phyloP scores from a whole-genome alignment of 1,140 invertebrate genomes.

The Drosophila nigromelanica region DNA sequence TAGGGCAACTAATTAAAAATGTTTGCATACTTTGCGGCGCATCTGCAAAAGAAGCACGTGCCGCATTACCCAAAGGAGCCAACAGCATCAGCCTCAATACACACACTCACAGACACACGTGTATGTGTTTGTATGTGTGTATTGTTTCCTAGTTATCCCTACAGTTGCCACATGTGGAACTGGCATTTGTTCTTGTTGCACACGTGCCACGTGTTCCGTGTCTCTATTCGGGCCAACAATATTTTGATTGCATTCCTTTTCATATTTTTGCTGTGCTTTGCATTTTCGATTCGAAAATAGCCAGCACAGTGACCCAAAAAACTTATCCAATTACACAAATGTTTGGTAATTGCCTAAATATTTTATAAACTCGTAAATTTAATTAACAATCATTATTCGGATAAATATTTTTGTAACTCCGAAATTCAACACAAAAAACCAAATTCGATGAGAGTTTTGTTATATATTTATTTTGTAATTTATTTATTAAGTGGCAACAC shows the following conservation, averaged over 20 bases:
- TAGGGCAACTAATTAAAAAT: slow-evolving; percentile 22
- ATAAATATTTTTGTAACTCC: neutral
- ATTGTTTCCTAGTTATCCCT: neutral
- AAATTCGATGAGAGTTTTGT: too few species aligned
- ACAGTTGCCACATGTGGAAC: neutral
- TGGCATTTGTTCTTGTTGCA: slow-evolving; percentile 6
- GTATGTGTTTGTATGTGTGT: too few species aligned
- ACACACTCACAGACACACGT: neutral
- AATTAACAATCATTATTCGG: neutral
- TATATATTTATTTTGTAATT: too few species aligned
- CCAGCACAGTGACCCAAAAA: neutral
- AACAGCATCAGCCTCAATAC: slow-evolving; percentile 12
- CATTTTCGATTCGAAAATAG: neutral
- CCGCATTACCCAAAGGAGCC: slow-evolving; percentile 7
- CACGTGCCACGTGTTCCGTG: slow-evolving; percentile 1
- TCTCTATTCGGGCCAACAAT: slow-evolving; percentile 1
- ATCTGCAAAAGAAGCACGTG: slow-evolving; percentile 19
- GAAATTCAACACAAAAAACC: too few species aligned
- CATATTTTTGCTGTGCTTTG: slow-evolving; percentile 9
- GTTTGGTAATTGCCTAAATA: slow-evolving; percentile 9
- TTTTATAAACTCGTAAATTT: slow-evolving; percentile 10
- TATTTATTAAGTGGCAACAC: too few species aligned
- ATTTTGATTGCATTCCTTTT: slow-evolving; percentile 21
- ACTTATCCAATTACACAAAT: slow-evolving; percentile 10
- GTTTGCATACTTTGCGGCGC: slow-evolving; percentile 15